A percentile compares a stretch with the other conserved stretches of the same genome.
Evolutionary conservation across 30 jellyfish, hydroid and myxozoan genomes (phyloP).

Genomic region (Hydractinia echinata): DNA sequence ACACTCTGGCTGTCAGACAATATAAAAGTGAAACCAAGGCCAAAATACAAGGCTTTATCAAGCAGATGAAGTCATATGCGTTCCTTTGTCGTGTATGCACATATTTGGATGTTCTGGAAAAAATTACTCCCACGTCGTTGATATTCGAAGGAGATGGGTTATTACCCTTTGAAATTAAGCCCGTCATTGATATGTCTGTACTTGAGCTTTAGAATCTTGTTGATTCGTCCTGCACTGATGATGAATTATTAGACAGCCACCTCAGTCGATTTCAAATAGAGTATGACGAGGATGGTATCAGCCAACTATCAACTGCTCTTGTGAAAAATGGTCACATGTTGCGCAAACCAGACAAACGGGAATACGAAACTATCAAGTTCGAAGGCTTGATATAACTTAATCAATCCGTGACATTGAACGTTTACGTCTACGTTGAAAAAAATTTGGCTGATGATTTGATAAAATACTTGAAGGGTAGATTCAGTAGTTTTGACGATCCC

Average conservation of each 20-base stretch:
- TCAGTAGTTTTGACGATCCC: no score
- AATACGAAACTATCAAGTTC: no score
- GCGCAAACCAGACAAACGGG: neutral
- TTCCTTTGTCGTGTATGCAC: constrained; percentile 43
- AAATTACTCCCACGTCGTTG: constrained; percentile 49
- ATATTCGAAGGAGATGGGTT: constrained; percentile 60
- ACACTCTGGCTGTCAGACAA: constrained; percentile 43
- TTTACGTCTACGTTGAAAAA: no score
- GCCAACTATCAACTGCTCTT: neutral
- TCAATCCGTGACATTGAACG: no score
- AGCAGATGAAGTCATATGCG: constrained; percentile 46
- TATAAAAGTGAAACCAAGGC: constrained; percentile 56
- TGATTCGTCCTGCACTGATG: constrained; percentile 35
- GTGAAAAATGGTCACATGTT: constrained; percentile 6
- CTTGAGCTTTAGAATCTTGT: constrained; percentile 36
- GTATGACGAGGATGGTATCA: constrained; percentile 20
- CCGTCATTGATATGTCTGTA: constrained; percentile 24
- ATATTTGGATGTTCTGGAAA: constrained; percentile 48
- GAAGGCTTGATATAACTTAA: no score
- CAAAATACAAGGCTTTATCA: constrained; percentile 45
- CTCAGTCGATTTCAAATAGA: constrained; percentile 15
- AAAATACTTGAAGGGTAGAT: no score
- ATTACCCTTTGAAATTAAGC: constrained; percentile 14
- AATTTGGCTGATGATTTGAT: no score
- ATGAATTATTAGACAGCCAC: constrained; percentile 46